Percentiles rank a stretch among this genome's conserved stretches.
These are phyloP conservation scores for Lysiphlebus fabarum DNA, from an alignment of 1,140 invertebrate genomes.

Conservation along the genomic window DNA sequence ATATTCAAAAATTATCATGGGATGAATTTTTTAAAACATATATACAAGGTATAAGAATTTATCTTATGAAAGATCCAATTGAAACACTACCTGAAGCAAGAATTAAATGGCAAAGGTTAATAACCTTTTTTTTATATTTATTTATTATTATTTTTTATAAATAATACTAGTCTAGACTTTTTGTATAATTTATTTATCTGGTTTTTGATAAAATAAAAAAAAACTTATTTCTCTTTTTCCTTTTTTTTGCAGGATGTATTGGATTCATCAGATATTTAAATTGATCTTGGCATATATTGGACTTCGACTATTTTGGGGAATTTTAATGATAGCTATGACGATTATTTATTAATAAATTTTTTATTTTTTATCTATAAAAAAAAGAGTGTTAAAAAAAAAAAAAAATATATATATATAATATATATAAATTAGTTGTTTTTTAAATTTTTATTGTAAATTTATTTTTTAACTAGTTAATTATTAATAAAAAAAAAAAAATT, in stretches of 20 bases:
- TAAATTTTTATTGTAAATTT: too few relatives aligned
- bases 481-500: too few relatives aligned
- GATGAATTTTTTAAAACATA: constrained; percentile 59
- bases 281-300: constrained; percentile 40
- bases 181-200: neutral
- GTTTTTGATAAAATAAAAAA: too few relatives aligned
- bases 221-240: neutral
- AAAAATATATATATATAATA: neutral
- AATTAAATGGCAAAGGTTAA: constrained; percentile 55
- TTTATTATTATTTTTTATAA: constrained; percentile 5
- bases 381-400: neutral
- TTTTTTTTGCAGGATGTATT: constrained; percentile 48
- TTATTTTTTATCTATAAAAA: too few relatives aligned
- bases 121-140: constrained; percentile 3
- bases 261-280: constrained; percentile 49
- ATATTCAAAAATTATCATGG: constrained; percentile 65
- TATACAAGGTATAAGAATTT: constrained; percentile 59
- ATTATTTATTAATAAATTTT: constrained; percentile 2
- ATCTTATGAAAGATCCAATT: constrained; percentile 63
- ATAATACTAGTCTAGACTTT: neutral
- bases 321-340: constrained; percentile 23
- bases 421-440: too few relatives aligned
- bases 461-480: too few relatives aligned
- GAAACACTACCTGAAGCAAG: constrained; percentile 56
- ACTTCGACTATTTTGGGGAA: constrained; percentile 42